These are phyloP conservation scores for Anguilla anguilla DNA, from an alignment of 2,797 vertebrate species.

Conservation along the genomic window DNA sequence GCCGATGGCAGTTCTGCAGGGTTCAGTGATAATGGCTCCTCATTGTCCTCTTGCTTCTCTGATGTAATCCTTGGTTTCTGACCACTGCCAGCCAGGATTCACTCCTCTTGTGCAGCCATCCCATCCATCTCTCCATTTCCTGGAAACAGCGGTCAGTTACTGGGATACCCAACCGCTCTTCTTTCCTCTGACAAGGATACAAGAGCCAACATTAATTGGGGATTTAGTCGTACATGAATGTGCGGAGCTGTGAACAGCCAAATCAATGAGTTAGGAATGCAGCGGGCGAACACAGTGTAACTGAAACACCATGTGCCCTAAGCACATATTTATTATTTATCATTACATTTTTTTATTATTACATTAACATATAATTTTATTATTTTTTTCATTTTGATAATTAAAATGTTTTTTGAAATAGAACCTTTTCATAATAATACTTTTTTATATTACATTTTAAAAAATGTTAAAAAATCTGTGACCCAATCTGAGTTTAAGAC, in stretches of 20 bases:
- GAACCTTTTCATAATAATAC: no score
- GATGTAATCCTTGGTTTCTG: slow-evolving; percentile 16
- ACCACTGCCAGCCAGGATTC: neutral
- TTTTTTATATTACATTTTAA: no score
- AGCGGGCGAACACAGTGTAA: neutral
- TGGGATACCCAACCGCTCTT: neutral
- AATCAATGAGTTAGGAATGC: neutral
- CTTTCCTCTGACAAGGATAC: neutral
- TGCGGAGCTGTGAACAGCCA: neutral
- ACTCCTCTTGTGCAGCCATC: neutral
- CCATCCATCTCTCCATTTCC: neutral
- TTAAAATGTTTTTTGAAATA: no score
- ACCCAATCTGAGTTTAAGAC: no score
- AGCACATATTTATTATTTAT: neutral
- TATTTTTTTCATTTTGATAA: no score
- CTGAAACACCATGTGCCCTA: neutral
- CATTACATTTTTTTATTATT: neutral
- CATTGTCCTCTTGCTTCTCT: neutral
- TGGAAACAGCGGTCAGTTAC: neutral
- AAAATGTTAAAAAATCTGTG: no score
- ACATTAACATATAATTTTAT: no score
- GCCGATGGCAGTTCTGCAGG: neutral
- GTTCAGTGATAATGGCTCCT: neutral
- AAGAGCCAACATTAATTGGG: neutral
- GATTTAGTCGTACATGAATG: neutral